These are phyloP conservation scores for Campylorhamphus procurvoides DNA, from an alignment of 2,113 vertebrate species.

Conservation along the genomic window DNA sequence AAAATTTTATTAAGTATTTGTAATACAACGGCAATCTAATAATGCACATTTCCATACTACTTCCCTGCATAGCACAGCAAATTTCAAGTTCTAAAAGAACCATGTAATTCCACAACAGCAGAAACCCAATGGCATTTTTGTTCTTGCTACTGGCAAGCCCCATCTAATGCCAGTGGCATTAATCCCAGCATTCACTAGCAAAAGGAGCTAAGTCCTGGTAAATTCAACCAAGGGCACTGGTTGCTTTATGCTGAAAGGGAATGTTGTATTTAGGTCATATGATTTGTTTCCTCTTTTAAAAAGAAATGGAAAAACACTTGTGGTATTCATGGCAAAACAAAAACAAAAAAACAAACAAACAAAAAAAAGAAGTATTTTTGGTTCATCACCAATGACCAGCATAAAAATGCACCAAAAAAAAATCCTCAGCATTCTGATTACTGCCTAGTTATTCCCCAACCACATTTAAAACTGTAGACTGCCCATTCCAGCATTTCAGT, in stretches of 20 bases:
- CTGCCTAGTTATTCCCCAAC: neutral
- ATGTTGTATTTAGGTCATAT: neutral
- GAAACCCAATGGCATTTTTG: neutral
- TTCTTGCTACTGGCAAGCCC: neutral
- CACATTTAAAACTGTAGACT: conserved; percentile 6
- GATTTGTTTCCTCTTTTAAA: neutral
- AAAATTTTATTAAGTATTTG: neutral
- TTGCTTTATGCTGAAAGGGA: neutral
- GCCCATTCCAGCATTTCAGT: conserved; percentile 70
- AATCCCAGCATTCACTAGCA: neutral
- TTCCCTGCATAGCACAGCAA: neutral
- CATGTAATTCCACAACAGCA: neutral
- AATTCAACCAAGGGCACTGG: neutral
- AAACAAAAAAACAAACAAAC: neutral
- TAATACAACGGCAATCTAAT: rapidly evolving
- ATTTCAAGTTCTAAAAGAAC: neutral
- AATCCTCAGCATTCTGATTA: neutral
- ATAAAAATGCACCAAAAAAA: neutral
- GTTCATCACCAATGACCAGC: neutral
- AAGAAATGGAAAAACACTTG: neutral
- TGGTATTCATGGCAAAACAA: neutral
- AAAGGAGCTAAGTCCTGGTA: neutral
- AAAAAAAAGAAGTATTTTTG: neutral
- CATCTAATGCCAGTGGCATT: neutral
- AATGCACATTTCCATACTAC: neutral